Base-by-base conservation (phyloP, 2,888 invertebrate species). In the Branchellion lobata region DNA sequence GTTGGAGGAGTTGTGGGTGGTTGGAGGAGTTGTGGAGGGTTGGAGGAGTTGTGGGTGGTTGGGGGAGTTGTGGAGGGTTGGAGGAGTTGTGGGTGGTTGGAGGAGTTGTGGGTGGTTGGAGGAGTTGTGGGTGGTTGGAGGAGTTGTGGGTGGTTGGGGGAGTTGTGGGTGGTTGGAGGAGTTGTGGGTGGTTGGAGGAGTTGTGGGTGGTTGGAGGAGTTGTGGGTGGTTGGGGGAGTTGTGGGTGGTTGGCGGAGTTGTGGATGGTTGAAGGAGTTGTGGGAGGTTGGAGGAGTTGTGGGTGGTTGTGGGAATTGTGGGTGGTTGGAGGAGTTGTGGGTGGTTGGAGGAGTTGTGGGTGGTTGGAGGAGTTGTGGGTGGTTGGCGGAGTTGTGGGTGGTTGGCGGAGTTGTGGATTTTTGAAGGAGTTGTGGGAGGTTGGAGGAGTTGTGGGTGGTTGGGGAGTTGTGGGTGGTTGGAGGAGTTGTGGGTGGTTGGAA, bases 281-380 rank as follows among this genome's bases (percentile, higher is more conserved):
- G 96, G 90, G 85, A 97, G 95, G 89, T 96, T 92, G 79, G 95
- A 94, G 82, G 94, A 94, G 89, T 96, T 96, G 88, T 96, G 96
- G 14, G 95, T 95, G 89, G 96, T 14, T 47, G 11, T 47, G 47
- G 8, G 47, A 14, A 18, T 47, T 79, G 96, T 91, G 83, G 96
- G 89, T 84, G 96, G 90, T 84, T 96, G 91, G 80, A 95, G 96
- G 85, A 96, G 90, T 89, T 96, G 96, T 84, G 96, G 92, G 86
- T 96, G 91, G 89, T 96, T 95, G 83, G 95, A 94, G 34, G 77
- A 51, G 77, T 24, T 65, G 61, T 77, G 75, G 85, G 85, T 71
- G 85, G 85, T 86, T 87, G 82, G 11, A 33, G n/a, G 31, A 76
- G 34, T n/a, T 14, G 47, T 27, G 34, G 51, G 2, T 24, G 34